Conservation (phyloP, 2,797 vertebrate genomes). For the Darevskia nairensis region DNA sequence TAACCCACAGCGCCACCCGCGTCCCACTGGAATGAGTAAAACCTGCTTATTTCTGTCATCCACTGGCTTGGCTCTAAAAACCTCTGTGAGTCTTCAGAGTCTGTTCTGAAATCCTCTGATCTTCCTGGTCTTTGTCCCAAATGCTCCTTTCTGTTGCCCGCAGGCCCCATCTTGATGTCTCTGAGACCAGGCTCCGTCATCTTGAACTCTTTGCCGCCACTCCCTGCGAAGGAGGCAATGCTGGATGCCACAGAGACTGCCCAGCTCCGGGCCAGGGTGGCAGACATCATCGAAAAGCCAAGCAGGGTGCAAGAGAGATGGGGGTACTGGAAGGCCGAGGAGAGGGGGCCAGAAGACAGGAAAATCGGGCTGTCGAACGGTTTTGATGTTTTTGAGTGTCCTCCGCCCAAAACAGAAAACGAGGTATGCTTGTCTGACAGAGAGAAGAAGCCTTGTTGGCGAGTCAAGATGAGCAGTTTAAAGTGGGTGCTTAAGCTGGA, state of each 20-base stretch:
- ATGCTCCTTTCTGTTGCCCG: slow-evolving; percentile 7
- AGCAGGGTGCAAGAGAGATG: slow-evolving; percentile 42
- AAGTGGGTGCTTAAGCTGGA: not conserved
- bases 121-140: slow-evolving; percentile 3
- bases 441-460: not conserved
- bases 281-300: slow-evolving; percentile 52
- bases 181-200: slow-evolving; percentile 87
- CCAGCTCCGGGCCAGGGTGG: slow-evolving; percentile 53
- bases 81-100: not conserved
- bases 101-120: not conserved
- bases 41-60: not conserved
- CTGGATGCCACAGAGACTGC: slow-evolving; percentile 46
- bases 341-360: slow-evolving; percentile 71
- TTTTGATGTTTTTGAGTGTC: slow-evolving; percentile 81
- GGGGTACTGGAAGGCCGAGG: slow-evolving; percentile 70
- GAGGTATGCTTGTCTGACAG: slow-evolving; percentile 83
- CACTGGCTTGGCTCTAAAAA: not conserved
- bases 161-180: slow-evolving; percentile 90
- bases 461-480: not conserved
- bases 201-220: slow-evolving; percentile 60
- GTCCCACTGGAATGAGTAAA: not conserved
- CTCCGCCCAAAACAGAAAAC: slow-evolving; percentile 91
- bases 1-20: too few species aligned
- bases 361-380: slow-evolving; percentile 80
- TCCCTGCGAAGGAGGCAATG: slow-evolving; percentile 63